Evolutionary conservation across 2,113 vertebrate genomes (phyloP), one percentile per base, ranked within the genome.

Genomic region (Melanostigma gelatinosum): DNA sequence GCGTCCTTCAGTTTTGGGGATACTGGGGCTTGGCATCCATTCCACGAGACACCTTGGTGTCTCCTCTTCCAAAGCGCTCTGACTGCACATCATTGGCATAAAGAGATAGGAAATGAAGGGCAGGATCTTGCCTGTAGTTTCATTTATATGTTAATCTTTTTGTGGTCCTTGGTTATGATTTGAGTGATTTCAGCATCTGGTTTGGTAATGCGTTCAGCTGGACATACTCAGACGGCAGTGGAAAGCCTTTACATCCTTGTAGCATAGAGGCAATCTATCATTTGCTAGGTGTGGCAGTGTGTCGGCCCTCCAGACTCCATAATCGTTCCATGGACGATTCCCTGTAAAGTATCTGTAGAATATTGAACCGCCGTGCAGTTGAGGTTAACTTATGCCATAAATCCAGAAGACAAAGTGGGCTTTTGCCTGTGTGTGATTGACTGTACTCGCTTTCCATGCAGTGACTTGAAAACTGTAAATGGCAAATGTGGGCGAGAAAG

Each of bases 61-160:
- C 55, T 79, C 61, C 77, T 65, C 73, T 60, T 63, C 22, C 79
- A 58, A 65, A 74, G 50, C 72, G 66, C 34, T 55, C 63, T 40
- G 80, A 62, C 65, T 52, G 46, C 66, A 80, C 57, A 76, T 85
- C 69, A 77, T 32, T 64, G 80, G 13, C 29, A 61, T 84, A 83
- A 82, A 88, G 73, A 63, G 74, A 79, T 57, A 40, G 67, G 69
- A 90, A 88, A 87, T 75, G 81, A 93, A 84, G 83, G 83, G 44
- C 71, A 80, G 71, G 80, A 79, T 77, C 77, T 80, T 63, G 68
- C 68, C 79, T 91, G 85, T 80, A 77, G 58, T 89, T 88, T 82
- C 87, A 94, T 93, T 94, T 92, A 93, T 92, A 94, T 94, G 92
- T 81, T 93, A 93, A 94, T 93, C 81, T 83, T 61, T 73, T 74